Evolutionary conservation across 2,113 vertebrate species (phyloP), one percentile per base, ranked within the genome.

Genomic region (Tupaia chinensis): DNA sequence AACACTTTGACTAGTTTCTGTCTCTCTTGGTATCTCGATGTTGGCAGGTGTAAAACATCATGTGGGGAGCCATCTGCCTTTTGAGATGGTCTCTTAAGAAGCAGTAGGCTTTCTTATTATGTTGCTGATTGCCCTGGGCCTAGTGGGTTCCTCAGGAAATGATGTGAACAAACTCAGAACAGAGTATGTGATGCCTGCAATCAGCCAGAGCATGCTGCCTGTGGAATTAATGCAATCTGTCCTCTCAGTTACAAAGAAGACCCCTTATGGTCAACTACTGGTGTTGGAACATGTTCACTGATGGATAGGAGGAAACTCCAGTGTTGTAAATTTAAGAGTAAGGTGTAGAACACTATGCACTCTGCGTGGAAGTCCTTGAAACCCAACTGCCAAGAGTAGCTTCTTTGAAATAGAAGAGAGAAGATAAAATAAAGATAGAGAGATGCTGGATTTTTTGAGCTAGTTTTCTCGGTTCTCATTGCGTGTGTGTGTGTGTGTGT

Each of bases 21-120:
- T 82, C 54, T 89, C 69, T 97, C 76, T 63, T 80, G 25, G 94
- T 76, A 91, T 84, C 89, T 83, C 82, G 60, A 69, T 54, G 79
- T 89, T 95, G 79, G 87, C 78, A 89, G n/a, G 66, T 84, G 29
- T 89, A 22, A 79, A 94, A n/a, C 3, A 83, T 89, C 89, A 65
- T 16, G 1, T 25, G 77, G 61, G 74, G 76, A 87, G 61, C 87
- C 76, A 77, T 94, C 76, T 90, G 92, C 87, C 87, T 93, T 91
- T 56, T 29, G 54, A 69, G 83, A 44, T 63, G 73, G 61, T n/a
- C 85, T 58, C 34, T 65, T 77, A 70, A 54, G 53, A 91, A 94
- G 86, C 78, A 95, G 90, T 58, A 13, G 11, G 53, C 68, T 89
- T 15, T 86, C 44, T 13, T 91, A 20, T 20, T 77, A 44, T 13